Evolutionary conservation across 1,140 invertebrate genomes (phyloP), one percentile per base, ranked within the genome.

Genomic region (Argopecten irradians): DNA sequence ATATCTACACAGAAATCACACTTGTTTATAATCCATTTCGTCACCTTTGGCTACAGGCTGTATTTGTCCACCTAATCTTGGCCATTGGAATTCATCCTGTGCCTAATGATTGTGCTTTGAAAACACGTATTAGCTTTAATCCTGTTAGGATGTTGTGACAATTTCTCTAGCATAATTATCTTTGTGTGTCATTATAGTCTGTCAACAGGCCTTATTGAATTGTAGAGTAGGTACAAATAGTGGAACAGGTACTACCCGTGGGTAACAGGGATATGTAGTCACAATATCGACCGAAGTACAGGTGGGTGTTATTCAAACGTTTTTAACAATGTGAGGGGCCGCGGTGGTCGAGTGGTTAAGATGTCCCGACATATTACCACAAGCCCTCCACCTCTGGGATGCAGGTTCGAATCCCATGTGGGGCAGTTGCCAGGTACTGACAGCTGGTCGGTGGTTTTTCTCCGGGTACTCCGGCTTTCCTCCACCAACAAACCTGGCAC

Each of bases 71-170:
- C 55, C 55, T 71, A 71, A 71, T 71, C 55, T 28, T 22, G 5
- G 0, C 55, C 55, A 22, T 5, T 28, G 16, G 55, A 28, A 71
- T 28, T 28, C 55, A 28, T 71, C 55, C 55, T n/a, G n/a, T 71
- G 11, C 43, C 2, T 28, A 71, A 28, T 71, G 55, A 28, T n/a
- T 71, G 36, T 39, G 55, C n/a, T 71, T 71, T 28, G 19, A 71
- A 71, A n/a, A 5, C 8, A 71, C 28, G 22, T 71, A 71, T 71
- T 28, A 28, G n/a, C 22, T 71, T n/a, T 71, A 71, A 71, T 71
- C 55, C 55, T 71, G 55, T 28, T 71, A 71, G 22, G 55, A 71
- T 71, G 55, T 71, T 71, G 55, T 71, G n/a, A 71, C 55, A 71
- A 28, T 28, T 71, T 71, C 14, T 71, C 55, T 7, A 71, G 55